Evolutionary conservation across 2,113 vertebrate genomes (phyloP), one percentile per base, ranked within the genome.

Genomic region (Phaetusa simplex): DNA sequence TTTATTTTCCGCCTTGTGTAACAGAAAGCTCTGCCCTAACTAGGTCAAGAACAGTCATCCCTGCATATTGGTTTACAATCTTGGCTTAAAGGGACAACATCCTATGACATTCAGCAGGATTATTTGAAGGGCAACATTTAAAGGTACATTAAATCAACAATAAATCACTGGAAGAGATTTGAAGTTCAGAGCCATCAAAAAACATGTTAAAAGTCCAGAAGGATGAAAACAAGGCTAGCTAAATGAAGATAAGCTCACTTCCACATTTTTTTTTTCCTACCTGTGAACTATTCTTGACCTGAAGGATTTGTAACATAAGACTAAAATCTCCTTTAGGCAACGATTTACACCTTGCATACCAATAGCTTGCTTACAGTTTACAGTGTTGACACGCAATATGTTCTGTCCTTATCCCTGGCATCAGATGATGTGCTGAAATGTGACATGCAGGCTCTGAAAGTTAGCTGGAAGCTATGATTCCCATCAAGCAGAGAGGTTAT

Each of bases 281-380:
- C 52, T 76, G 20, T 86, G 71, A 93, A 84, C 86, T 74, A n/a
- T 82, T 81, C 86, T 77, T 93, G 70, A 95, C 88, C 79, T 93
- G 29, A 10, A 82, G 65, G 61, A 92, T 93, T 95, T 88, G 61
- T 79, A 81, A 62, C 36, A 58, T 62, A 79, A 91, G 77, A 76
- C 56, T 65, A 56, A 88, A 89, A 52, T 96, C 88, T 71, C 77
- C 88, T 79, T 81, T 89, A 93, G 73, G 93, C 91, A 89, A 77
- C 0, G 5, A 89, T 95, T 96, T 95, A 80, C 74, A 97, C 77
- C 83, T 92, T 91, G 66, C 78, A 84, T 93, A 77, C 77, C 15
- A 42, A 92, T 95, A 95, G 82, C 70, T 94, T 91, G 73, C 70
- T 95, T 96, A 92, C 62, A 95, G 65, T 86, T 95, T 94, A 82